Evolutionary conservation across 2,113 vertebrate genomes (phyloP).

Genomic region (Carassius carassius): DNA sequence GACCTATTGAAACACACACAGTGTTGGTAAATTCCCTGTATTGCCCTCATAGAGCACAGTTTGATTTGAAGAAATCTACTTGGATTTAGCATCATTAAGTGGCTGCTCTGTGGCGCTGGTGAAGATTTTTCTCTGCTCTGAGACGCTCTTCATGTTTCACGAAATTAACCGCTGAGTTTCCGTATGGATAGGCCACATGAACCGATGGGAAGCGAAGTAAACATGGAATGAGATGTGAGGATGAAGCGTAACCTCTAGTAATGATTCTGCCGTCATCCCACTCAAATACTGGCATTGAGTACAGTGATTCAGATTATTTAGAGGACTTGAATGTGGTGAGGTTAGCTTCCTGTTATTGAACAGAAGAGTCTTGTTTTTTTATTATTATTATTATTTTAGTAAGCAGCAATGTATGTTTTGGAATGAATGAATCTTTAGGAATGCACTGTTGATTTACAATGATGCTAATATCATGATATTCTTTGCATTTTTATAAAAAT

Average conservation of each 20-base stretch:
- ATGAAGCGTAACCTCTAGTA: background rate
- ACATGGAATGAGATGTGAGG: constrained; percentile 26
- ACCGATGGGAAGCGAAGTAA: constrained; percentile 1
- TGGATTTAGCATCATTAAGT: background rate
- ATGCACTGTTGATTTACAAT: background rate
- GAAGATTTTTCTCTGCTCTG: constrained; percentile 12
- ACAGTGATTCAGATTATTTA: constrained; percentile 1
- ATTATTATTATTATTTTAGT: background rate
- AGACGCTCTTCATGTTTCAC: constrained; percentile 17
- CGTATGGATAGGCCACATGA: background rate
- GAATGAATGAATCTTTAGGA: background rate
- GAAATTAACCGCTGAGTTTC: constrained; percentile 27
- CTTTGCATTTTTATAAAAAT: background rate
- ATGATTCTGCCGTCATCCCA: constrained; percentile 1
- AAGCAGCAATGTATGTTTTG: background rate
- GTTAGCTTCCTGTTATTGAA: background rate
- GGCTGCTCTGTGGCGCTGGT: constrained; percentile 39
- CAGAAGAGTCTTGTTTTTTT: background rate
- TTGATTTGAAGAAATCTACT: background rate
- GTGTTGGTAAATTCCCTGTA: background rate
- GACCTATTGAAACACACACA: background rate
- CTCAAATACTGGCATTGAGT: background rate
- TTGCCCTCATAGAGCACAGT: background rate
- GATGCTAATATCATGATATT: background rate
- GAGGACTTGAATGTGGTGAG: background rate